Base-by-base conservation (phyloP, 2,888 invertebrate genomes). In the Salpingus planirostris region DNA sequence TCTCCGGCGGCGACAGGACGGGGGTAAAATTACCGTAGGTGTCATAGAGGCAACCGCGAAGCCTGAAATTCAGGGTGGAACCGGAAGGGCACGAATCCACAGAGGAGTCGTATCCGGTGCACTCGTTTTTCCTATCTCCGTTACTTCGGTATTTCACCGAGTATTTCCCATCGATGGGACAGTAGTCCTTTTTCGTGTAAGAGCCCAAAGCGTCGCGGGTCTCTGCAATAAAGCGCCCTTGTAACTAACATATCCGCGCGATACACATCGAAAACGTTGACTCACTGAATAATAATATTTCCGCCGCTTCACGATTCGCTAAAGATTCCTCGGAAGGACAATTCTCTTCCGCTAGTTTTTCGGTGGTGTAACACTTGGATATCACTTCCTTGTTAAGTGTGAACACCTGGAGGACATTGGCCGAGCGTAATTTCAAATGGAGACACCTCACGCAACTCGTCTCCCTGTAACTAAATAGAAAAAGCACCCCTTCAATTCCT, bases 281-380 rank as follows among this genome's bases (percentile, higher is more conserved):
- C 74, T 69, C 64, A 76, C 76, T 75, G 57, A 74, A 77, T 29
- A 78, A 62, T 47, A 76, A 68, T 33, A 76, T 70, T 61, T 71
- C 62, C 31, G 58, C 48, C 15, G 54, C 49, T 36, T 54, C 46
- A 22, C 54, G 50, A 25, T 51, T 54, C 25, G 50, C 46, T 11
- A 65, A 49, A 22, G 58, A 57, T 40, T 65, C 58, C 27, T 67
- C 65, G 7, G 62, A 58, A 24, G 73, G 73, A 54, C 78, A 78
- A 24, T 72, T 73, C 11, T 65, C 66, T 44, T 71, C 60, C 11
- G 77, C 77, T 6, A 68, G 66, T 43, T 70, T 69, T 56, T 74
- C 73, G 42, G 66, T 71, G 6, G 70, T 73, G 55, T 73, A 77
- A 55, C 78, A 78, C 55, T 70, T 71, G 7, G 64, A 62, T 29